These are phyloP conservation scores for Keiferia lycopersicella DNA, from an alignment of 2,888 invertebrate species.

Conservation along the genomic window DNA sequence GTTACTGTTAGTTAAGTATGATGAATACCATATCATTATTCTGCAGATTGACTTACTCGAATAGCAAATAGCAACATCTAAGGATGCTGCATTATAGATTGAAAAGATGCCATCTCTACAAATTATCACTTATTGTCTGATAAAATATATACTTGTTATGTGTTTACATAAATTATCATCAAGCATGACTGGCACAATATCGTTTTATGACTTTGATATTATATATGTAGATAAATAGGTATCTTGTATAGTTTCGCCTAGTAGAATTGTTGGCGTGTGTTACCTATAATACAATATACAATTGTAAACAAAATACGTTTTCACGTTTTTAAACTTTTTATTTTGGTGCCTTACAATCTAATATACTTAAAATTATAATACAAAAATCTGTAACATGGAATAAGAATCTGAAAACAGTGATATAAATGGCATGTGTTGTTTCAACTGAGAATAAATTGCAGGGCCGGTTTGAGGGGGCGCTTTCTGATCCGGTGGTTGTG, in stretches of 20 bases:
- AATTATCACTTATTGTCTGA: too few species aligned
- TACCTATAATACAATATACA: not conserved
- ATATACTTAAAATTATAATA: constrained; percentile 42
- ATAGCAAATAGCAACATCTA: too few species aligned
- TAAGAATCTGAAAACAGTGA: constrained; percentile 42
- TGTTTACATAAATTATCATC: too few species aligned
- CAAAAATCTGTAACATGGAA: constrained; percentile 37
- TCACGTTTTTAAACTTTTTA: constrained; percentile 28
- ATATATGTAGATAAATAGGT: not conserved
- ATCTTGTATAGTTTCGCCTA: too few species aligned
- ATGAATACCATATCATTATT: too few species aligned
- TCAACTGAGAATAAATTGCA: constrained; percentile 5
- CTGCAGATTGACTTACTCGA: too few species aligned
- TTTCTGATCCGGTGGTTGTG: not conserved
- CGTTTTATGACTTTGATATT: not conserved
- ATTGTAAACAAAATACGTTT: not conserved
- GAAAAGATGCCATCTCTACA: too few species aligned
- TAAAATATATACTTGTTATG: too few species aligned
- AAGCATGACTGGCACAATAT: not conserved
- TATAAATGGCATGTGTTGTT: constrained; percentile 13
- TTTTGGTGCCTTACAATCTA: constrained; percentile 63
- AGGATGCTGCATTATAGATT: too few species aligned
- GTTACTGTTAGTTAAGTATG: too few species aligned
- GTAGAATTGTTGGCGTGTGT: too few species aligned
- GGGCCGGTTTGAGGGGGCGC: constrained; percentile 1